phyloP scores from a whole-genome alignment of 2,888 invertebrate species.

The Hyles lineata region DNA sequence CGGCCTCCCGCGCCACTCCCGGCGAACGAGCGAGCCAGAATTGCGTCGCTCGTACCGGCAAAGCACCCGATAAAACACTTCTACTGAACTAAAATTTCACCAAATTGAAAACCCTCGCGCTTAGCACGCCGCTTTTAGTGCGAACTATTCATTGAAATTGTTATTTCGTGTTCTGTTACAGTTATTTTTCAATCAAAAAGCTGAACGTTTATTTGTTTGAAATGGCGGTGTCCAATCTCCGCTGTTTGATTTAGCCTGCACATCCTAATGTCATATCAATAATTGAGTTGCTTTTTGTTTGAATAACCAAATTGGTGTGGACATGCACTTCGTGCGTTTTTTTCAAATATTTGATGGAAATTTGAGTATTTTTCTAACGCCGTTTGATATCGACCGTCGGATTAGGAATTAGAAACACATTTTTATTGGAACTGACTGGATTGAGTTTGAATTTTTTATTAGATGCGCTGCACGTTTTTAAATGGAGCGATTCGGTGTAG shows the following conservation, averaged over 20 bases:
- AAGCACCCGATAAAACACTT: constrained; percentile 54
- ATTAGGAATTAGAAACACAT: neutral
- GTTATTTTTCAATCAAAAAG: constrained; percentile 52
- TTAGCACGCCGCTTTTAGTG: constrained; percentile 52
- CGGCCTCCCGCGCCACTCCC: constrained; percentile 1
- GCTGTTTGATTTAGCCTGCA: constrained; percentile 43
- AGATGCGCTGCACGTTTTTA: neutral
- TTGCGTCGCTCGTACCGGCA: constrained; percentile 1
- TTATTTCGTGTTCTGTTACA: constrained; percentile 50
- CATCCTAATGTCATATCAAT: constrained; percentile 37
- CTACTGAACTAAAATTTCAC: constrained; percentile 54
- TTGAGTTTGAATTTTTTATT: neutral
- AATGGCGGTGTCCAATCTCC: constrained; percentile 38
- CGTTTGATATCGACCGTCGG: neutral
- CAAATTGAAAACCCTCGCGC: constrained; percentile 59
- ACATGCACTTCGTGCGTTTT: constrained; percentile 19
- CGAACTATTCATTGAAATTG: constrained; percentile 57
- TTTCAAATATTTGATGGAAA: constrained; percentile 9
- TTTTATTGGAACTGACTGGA: neutral
- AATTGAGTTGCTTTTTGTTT: constrained; percentile 36
- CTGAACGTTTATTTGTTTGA: constrained; percentile 44
- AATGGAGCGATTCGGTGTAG: neutral
- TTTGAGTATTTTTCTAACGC: constrained; percentile 21
- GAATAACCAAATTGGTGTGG: constrained; percentile 29
- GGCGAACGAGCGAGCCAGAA: constrained; percentile 13